These are phyloP conservation scores for Acholoe squamosa DNA, from an alignment of 2,888 invertebrate species.

Conservation along the genomic window DNA sequence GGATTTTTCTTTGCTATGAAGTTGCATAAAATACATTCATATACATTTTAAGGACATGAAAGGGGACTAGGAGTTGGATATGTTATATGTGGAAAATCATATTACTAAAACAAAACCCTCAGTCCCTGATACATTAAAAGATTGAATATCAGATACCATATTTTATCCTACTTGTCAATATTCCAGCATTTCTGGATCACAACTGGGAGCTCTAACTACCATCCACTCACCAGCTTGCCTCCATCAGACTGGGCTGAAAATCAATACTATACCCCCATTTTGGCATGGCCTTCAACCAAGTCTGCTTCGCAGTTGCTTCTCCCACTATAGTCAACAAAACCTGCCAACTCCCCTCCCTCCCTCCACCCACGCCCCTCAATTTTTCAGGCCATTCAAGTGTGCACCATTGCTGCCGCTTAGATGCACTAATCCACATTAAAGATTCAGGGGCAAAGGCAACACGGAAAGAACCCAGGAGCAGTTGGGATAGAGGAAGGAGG, in stretches of 20 bases:
- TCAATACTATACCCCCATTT: neutral
- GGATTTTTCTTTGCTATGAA: too few species aligned
- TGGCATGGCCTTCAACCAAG: constrained; percentile 4
- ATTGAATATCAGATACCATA: too few species aligned
- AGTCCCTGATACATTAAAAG: too few species aligned
- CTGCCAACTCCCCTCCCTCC: neutral
- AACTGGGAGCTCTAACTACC: too few species aligned
- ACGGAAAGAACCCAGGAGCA: neutral
- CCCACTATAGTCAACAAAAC: neutral
- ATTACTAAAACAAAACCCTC: too few species aligned
- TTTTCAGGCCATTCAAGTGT: constrained; percentile 16
- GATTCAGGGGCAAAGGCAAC: neutral
- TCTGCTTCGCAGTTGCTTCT: neutral
- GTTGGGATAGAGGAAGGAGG: neutral
- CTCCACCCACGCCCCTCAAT: neutral
- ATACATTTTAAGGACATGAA: too few species aligned
- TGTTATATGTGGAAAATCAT: too few species aligned
- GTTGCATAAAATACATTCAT: too few species aligned
- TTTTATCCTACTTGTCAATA: too few species aligned
- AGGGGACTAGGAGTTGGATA: too few species aligned
- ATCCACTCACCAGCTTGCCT: too few species aligned
- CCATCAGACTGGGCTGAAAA: neutral
- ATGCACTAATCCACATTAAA: constrained; percentile 28
- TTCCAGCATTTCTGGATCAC: too few species aligned
- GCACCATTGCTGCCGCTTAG: constrained; percentile 15